Base-by-base conservation (phyloP, 2,888 invertebrate species). In the Hypomecis atomaria region DNA sequence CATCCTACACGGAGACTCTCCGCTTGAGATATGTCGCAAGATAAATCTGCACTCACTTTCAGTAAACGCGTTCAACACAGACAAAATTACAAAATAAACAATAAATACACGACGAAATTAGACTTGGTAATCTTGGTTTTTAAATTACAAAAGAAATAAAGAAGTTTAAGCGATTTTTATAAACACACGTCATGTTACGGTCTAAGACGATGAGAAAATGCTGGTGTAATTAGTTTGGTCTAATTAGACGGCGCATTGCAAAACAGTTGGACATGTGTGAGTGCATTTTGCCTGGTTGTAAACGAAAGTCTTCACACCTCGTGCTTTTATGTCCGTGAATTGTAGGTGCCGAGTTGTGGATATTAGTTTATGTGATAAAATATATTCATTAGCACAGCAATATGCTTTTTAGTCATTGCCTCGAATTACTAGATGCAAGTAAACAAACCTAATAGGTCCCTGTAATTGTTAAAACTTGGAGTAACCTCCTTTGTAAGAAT, bases 191-290 rank as follows among this genome's bases (percentile, higher is more conserved):
- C 84, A 77, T 76, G 81, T 86, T 79, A 85, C 86, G 83, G 83
- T 85, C 80, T 77, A 76, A 72, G 80, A 79, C 82, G 76, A 80
- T 77, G 77, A 79, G 83, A 81, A 86, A 86, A 86, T 87, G 85
- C 71, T 75, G 71, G 78, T 77, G 71, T 76, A 82, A 83, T 83
- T 84, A 82, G 76, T 76, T 78, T 77, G 79, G 44, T 78, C 78
- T 81, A 78, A 76, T 78, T 79, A 78, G 78, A 67, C 66, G 54
- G 47, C 58, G 66, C 58, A 59, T 70, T 70, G 67, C 70, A 60
- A 69, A 69, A 67, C 53, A 59, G 43, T 45, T 63, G 48, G 49
- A 62, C 34, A 54, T 57, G 62, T 63, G 63, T 54, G 58, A n/a
- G 53, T 48, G 62, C 55, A 48, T 61, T 55, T 59, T 44, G 42